Evolutionary conservation across 2,888 invertebrate species (phyloP), one percentile per base, ranked within the genome.

Genomic region (Apomyelois bistriatella): DNA sequence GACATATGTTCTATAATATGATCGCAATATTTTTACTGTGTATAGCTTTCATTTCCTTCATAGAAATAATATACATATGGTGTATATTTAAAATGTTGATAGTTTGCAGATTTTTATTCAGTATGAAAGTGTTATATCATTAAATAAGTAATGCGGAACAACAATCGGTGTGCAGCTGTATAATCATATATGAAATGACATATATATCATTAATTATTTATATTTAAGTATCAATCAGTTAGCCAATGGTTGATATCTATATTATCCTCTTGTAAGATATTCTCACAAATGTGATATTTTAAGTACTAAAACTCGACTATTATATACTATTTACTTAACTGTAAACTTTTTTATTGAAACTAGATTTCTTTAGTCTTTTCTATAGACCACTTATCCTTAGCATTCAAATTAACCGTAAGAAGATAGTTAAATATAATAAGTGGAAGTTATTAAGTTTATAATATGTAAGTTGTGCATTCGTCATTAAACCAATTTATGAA

Each of bases 261-360:
- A 61, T n/a, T n/a, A n/a, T 64, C 68, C 60, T 63, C 56, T 62
- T 70, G 60, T 70, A 72, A 71, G 62, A 67, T 74, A 76, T 74
- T 76, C 71, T 76, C 69, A 76, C 68, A 67, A 77, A 78, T 85
- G 85, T 85, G 85, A 85, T 85, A 85, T 85, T 85, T 84, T 84
- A 76, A 70, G 79, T 83, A n/a, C n/a, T n/a, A 83, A 80, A 73
- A 67, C 62, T 61, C 59, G 59, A 60, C 59, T 73, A 70, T 66
- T 38, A 38, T 36, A 36, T 36, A 13, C 13, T 40, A 40, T 2
- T 13, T 40, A 13, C 38, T 15, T 15, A 38, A 40, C 15, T 40
- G 8, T 16, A 40, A 16, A 40, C 16, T 40, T 40, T 40, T 15
- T 40, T 15, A 7, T 3, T 22, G n/a, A 22, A 22, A 22, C 22